phyloP scores from a whole-genome alignment of 2,888 invertebrate species.

The Ditula angustiorana region DNA sequence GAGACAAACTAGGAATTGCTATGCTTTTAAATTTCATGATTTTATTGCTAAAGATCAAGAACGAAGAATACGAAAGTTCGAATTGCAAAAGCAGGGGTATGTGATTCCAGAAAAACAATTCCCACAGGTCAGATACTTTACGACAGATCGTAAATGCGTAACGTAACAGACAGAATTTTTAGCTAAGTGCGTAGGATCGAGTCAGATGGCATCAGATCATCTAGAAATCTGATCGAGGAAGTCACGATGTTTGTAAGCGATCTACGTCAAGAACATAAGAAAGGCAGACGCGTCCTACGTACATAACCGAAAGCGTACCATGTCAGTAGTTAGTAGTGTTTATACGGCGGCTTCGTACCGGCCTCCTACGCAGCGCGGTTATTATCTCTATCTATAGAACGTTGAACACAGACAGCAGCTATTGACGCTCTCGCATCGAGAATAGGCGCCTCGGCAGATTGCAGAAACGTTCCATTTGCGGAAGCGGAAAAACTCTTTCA shows the following conservation, averaged over 20 bases:
- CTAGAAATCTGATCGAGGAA: not conserved
- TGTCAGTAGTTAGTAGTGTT: slow-evolving; percentile 10
- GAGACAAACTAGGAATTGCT: too few species aligned
- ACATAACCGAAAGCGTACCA: not conserved
- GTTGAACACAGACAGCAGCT: slow-evolving; percentile 41
- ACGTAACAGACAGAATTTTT: too few species aligned
- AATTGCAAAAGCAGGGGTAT: not conserved
- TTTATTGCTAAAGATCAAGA: too few species aligned
- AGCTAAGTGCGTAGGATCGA: too few species aligned
- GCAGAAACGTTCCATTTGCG: slow-evolving; percentile 50
- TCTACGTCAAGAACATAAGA: not conserved
- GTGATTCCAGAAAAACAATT: slow-evolving; percentile 17
- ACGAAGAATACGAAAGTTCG: too few species aligned
- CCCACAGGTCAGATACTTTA: not conserved
- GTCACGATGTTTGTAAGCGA: not conserved
- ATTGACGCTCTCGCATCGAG: slow-evolving; percentile 49
- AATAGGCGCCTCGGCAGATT: slow-evolving; percentile 46
- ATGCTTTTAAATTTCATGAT: too few species aligned
- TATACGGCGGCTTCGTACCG: slow-evolving; percentile 44
- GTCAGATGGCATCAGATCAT: not conserved
- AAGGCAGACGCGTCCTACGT: not conserved
- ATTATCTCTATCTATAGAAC: slow-evolving; percentile 52
- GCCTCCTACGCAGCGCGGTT: slow-evolving; percentile 54
- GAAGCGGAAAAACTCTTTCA: slow-evolving; percentile 25
- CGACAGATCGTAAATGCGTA: too few species aligned